These are phyloP conservation scores for Diorhabda sublineata DNA, from an alignment of 1,140 invertebrate species.

Conservation along the genomic window DNA sequence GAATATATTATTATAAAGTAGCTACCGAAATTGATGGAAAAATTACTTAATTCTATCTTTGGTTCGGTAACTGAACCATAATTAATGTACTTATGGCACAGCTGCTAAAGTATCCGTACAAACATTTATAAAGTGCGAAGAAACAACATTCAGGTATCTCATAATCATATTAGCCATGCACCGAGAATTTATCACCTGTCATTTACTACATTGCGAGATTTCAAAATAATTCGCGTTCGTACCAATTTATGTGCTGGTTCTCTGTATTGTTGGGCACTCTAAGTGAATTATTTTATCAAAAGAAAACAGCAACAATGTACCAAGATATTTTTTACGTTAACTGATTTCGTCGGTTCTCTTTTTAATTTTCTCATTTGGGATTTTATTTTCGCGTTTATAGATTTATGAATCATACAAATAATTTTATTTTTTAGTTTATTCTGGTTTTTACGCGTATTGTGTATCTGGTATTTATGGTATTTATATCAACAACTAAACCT, in stretches of 20 bases:
- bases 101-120: conserved; percentile 19
- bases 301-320: not conserved
- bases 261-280: not conserved
- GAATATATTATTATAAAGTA: no score
- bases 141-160: conserved; percentile 22
- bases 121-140: conserved; percentile 24
- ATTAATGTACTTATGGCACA: conserved; percentile 21
- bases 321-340: not conserved
- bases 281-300: conserved; percentile 1
- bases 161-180: conserved; percentile 24
- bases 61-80: not conserved
- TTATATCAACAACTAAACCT: no score
- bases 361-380: not conserved
- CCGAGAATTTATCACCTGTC: conserved; percentile 22
- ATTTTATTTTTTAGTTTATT: no score
- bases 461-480: no score
- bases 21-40: no score
- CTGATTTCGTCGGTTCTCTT: not conserved
- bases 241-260: conserved; percentile 17
- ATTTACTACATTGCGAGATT: conserved; percentile 19
- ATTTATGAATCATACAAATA: no score
- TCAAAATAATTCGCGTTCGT: conserved; percentile 21
- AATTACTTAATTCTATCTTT: not conserved
- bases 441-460: no score
- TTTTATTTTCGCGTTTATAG: no score